Conservation (phyloP, 1,140 invertebrate genomes). For the Aphaenogaster rudis region DNA sequence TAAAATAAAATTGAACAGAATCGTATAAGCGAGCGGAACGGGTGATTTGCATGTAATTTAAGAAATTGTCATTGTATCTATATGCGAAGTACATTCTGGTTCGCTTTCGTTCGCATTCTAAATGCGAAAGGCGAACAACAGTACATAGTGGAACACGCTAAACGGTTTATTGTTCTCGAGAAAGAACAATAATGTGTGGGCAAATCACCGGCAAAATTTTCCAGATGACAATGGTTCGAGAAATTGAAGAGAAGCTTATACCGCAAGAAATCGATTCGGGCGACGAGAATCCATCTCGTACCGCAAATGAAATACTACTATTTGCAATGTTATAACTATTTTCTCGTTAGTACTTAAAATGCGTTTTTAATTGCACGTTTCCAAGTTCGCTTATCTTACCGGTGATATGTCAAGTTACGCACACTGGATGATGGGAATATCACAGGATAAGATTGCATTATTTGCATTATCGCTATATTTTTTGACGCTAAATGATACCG, state of each 20-base stretch:
- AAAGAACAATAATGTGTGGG: conserved; percentile 77
- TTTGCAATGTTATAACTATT: background rate
- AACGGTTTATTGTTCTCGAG: conserved; percentile 78
- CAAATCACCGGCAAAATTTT: conserved; percentile 69
- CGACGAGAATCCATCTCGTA: background rate
- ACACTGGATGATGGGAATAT: background rate
- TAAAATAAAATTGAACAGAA: background rate
- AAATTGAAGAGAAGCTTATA: conserved; percentile 52
- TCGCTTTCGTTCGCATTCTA: conserved; percentile 35
- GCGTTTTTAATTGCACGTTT: conserved; percentile 3
- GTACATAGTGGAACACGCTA: conserved; percentile 69
- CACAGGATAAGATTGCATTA: background rate
- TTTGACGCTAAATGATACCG: background rate
- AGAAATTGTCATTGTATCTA: conserved; percentile 19
- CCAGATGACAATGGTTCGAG: conserved; percentile 63
- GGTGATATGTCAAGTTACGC: background rate
- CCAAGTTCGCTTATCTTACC: conserved; percentile 1
- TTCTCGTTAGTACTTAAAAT: background rate
- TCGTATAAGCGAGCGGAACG: background rate
- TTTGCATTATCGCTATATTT: background rate
- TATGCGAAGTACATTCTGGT: background rate
- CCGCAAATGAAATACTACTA: background rate
- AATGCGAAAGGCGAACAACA: conserved; percentile 61
- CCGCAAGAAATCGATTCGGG: background rate
- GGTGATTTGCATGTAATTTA: background rate